Conservation (phyloP, 2,113 vertebrate genomes). For the Mungos mungo region DNA sequence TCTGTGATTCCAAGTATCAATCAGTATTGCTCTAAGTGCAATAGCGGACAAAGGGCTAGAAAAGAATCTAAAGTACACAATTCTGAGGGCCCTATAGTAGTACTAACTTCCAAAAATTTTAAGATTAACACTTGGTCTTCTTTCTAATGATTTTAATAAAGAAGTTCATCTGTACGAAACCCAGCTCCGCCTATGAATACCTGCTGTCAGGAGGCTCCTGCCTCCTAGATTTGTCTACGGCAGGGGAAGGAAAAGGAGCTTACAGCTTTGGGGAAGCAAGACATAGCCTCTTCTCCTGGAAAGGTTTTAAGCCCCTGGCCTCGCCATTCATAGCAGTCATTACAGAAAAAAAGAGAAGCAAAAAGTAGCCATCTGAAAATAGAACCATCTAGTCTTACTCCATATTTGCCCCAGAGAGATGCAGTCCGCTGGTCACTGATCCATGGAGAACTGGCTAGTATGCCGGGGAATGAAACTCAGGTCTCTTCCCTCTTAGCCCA, state of each 20-base stretch:
- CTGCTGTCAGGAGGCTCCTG: neutral
- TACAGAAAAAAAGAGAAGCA: neutral
- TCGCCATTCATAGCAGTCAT: neutral
- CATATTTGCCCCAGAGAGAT: neutral
- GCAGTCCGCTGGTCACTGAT: neutral
- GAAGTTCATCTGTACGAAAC: neutral
- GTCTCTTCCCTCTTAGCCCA: neutral
- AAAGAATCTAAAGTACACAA: conserved; percentile 13
- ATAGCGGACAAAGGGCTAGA: neutral
- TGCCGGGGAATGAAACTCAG: neutral
- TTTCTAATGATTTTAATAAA: neutral
- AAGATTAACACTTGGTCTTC: neutral
- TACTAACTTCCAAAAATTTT: neutral
- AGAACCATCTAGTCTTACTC: neutral
- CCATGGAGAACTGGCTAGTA: neutral
- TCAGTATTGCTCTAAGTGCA: neutral
- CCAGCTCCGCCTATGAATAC: neutral
- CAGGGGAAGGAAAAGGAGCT: neutral
- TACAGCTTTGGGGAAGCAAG: neutral
- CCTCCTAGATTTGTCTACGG: neutral
- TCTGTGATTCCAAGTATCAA: neutral
- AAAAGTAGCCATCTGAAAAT: neutral
- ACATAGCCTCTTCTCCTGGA: neutral
- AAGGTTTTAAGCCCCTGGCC: neutral
- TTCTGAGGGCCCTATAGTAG: neutral